phyloP scores from a whole-genome alignment of 64 coral and sea anemone species.

The Exaiptasia diaphana region DNA sequence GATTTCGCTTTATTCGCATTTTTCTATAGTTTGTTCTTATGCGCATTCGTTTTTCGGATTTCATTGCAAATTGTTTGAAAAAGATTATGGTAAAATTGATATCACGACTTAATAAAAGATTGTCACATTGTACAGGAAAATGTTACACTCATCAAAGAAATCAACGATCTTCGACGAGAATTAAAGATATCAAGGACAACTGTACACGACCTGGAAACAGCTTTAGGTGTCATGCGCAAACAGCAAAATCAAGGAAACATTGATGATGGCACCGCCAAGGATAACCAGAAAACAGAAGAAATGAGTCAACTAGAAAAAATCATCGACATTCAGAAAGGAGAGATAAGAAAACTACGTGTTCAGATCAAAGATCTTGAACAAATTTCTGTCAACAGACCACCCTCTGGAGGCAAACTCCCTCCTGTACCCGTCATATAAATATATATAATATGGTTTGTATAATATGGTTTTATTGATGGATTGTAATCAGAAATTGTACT shows the following conservation, averaged over 20 bases:
- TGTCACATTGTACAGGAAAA: slow-evolving; percentile 91
- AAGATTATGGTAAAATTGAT: no score
- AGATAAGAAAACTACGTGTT: slow-evolving; percentile 81
- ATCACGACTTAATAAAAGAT: no score
- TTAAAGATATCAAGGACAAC: slow-evolving; percentile 91
- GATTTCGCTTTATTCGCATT: no score
- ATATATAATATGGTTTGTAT: neutral
- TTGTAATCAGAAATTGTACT: no score
- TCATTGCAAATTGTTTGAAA: no score
- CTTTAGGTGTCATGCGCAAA: slow-evolving; percentile 90
- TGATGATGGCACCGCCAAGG: neutral
- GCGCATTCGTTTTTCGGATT: no score
- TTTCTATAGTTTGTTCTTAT: no score
- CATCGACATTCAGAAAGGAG: slow-evolving; percentile 88
- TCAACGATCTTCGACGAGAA: slow-evolving; percentile 92
- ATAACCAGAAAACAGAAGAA: slow-evolving; percentile 31
- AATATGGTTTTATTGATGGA: no score
- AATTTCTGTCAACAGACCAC: slow-evolving; percentile 62
- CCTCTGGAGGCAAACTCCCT: slow-evolving; percentile 67
- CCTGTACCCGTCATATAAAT: slow-evolving; percentile 73
- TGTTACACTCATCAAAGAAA: slow-evolving; percentile 97
- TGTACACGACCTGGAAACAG: slow-evolving; percentile 92
- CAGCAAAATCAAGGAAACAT: slow-evolving; percentile 46
- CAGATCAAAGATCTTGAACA: slow-evolving; percentile 93
- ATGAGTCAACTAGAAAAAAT: slow-evolving; percentile 82